Base-by-base conservation (phyloP, 2,113 vertebrate genomes). In the Dicerorhinus sumatrensis region DNA sequence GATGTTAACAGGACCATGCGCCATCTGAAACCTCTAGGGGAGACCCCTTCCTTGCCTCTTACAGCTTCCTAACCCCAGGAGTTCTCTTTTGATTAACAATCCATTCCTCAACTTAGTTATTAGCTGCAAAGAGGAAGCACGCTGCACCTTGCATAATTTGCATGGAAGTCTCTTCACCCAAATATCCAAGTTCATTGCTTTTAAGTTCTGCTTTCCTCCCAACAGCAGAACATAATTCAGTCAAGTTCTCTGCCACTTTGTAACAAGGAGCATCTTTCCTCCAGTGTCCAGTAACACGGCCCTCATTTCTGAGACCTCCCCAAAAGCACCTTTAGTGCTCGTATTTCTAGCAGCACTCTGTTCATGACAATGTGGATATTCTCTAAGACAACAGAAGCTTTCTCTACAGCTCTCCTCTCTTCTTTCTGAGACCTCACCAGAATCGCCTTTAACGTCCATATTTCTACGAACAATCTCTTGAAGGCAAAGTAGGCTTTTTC, bases 351-450 rank as follows among this genome's bases (percentile, higher is more conserved):
- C 12, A 72, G 36, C 2, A 21, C 8, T 62, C 60, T 46, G 11
- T 81, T 67, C 14, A 3, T 0, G 5, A 36, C 33, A 42, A 51
- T 6, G 2, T 1, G 27, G 67, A 3, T 13, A 14, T 48, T 46
- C 16, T 31, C 56, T 3, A 62, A 36, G 58, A 81, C 29, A n/a
- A 69, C 8, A 54, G 17, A 39, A 6, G 20, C 8, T 60, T 93
- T 73, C 36, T 36, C 83, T 23, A 2, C 20, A 9, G 48, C 12
- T 36, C 75, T 62, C 36, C 16, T 75, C 11, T 11, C 77, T 79
- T 31, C 51, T 20, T 2, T 60, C 20, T 42, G 25, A 79, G 58
- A 6, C 20, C 29, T 70, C 18, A 8, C 17, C 4, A 18, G 48
- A 42, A 54, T n/a, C 1, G 0, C 18, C 12, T 88, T n/a, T 27